A percentile compares a stretch with the other conserved stretches of the same genome.
Conservation (phyloP, 1,140 invertebrate species). For the Pachypeltis micranthus region DNA sequence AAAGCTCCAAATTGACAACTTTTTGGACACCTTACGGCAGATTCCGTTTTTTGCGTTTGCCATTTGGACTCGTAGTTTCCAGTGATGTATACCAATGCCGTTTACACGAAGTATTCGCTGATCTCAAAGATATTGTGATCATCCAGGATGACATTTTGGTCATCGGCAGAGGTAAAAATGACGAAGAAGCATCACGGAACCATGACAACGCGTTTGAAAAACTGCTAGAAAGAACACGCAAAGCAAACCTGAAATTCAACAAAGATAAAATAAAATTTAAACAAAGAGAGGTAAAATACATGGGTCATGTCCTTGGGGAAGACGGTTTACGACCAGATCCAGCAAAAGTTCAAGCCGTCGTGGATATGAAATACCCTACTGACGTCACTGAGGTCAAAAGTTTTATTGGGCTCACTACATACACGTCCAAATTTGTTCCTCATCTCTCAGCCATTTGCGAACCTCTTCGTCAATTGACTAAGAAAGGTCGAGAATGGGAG, state of each 20-base stretch:
- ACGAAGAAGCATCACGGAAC: background rate
- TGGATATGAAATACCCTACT: background rate
- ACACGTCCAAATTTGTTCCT: constrained; percentile 27
- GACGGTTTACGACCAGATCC: constrained; percentile 27
- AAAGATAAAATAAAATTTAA: background rate
- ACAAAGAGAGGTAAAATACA: background rate
- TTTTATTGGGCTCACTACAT: constrained; percentile 32
- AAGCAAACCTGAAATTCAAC: constrained; percentile 21
- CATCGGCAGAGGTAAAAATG: background rate
- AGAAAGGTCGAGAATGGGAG: constrained; percentile 18
- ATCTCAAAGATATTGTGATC: background rate
- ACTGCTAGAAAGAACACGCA: constrained; percentile 25
- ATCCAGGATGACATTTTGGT: background rate
- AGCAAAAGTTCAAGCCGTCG: background rate
- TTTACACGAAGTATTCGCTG: background rate
- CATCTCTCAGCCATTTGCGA: constrained; percentile 20
- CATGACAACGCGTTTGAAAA: constrained; percentile 17
- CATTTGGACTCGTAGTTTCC: constrained; percentile 34
- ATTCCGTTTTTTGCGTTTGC: constrained; percentile 33
- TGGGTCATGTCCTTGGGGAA: constrained; percentile 22
- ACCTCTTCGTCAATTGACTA: constrained; percentile 22
- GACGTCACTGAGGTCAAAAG: background rate
- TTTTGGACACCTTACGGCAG: constrained; percentile 35
- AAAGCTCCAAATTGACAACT: no score
- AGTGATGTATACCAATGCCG: constrained; percentile 25